Evolutionary conservation across 2,797 vertebrate genomes (phyloP).

Genomic region (Halcyon leucocephala): DNA sequence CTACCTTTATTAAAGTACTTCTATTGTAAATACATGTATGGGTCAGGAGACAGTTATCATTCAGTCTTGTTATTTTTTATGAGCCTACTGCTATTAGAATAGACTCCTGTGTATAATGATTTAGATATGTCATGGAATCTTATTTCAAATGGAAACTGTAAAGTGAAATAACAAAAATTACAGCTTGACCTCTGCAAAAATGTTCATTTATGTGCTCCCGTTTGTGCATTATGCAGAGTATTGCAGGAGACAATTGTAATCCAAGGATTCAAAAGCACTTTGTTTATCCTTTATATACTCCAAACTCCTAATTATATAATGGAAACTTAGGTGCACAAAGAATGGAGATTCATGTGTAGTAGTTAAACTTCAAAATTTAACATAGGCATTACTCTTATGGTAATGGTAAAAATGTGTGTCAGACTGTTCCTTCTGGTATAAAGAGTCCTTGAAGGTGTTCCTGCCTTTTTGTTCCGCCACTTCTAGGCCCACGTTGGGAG

Average conservation of each 20-base stretch:
- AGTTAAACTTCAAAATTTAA: not conserved
- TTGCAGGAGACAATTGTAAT: not conserved
- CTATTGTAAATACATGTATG: slow-evolving; percentile 73
- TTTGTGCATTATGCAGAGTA: not conserved
- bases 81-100: slow-evolving; percentile 72
- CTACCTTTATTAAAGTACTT: slow-evolving; percentile 78
- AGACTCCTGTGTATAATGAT: slow-evolving; percentile 66
- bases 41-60: slow-evolving; percentile 75
- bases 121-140: slow-evolving; percentile 60
- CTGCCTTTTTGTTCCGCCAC: not conserved
- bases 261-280: not conserved
- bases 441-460: not conserved
- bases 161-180: slow-evolving; percentile 43
- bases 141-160: slow-evolving; percentile 70
- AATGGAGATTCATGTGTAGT: not conserved
- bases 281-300: not conserved
- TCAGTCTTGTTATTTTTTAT: slow-evolving; percentile 76
- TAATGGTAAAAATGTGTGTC: not conserved
- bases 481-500: not conserved
- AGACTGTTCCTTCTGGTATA: not conserved
- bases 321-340: not conserved
- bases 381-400: not conserved
- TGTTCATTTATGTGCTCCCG: not conserved
- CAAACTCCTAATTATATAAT: not conserved
- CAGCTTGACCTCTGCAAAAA: slow-evolving; percentile 40